These are phyloP conservation scores for Tanypteryx hageni DNA, from an alignment of 2,888 invertebrate species.

Conservation along the genomic window DNA sequence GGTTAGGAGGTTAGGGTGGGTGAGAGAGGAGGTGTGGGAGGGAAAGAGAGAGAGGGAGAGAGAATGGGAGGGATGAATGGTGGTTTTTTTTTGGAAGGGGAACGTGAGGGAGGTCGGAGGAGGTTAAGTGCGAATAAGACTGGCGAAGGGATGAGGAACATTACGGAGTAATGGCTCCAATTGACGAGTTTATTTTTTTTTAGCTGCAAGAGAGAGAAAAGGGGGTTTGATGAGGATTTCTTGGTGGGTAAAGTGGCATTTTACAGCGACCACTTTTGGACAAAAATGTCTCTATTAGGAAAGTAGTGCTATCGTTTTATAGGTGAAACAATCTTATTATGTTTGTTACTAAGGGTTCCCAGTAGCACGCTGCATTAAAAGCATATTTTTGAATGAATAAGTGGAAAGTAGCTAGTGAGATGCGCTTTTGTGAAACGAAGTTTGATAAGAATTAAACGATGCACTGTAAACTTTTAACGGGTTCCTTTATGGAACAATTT, in stretches of 20 bases:
- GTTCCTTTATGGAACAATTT: too few relatives aligned
- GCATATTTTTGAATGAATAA: too few relatives aligned
- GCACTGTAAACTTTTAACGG: too few relatives aligned
- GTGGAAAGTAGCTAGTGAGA: too few relatives aligned
- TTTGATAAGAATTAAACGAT: too few relatives aligned
- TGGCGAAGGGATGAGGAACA: slow-evolving; percentile 37
- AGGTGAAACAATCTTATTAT: too few relatives aligned
- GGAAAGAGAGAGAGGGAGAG: too few relatives aligned
- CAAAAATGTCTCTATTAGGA: too few relatives aligned
- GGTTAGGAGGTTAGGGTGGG: background rate
- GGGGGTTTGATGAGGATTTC: slow-evolving; percentile 18
- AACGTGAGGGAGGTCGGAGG: background rate
- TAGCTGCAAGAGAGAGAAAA: background rate
- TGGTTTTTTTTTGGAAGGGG: slow-evolving; percentile 3
- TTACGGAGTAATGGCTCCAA: slow-evolving; percentile 12
- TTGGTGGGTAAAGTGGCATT: background rate
- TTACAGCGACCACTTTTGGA: background rate
- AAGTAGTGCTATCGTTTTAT: too few relatives aligned
- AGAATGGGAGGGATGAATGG: slow-evolving; percentile 10
- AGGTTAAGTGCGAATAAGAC: slow-evolving; percentile 45
- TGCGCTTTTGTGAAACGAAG: too few relatives aligned
- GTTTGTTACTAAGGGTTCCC: too few relatives aligned
- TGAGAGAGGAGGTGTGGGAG: background rate
- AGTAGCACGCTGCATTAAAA: too few relatives aligned
- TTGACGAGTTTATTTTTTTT: slow-evolving; percentile 52